Evolutionary conservation across 2,113 vertebrate species (phyloP).

Genomic region (Chlorodrepanis virens): DNA sequence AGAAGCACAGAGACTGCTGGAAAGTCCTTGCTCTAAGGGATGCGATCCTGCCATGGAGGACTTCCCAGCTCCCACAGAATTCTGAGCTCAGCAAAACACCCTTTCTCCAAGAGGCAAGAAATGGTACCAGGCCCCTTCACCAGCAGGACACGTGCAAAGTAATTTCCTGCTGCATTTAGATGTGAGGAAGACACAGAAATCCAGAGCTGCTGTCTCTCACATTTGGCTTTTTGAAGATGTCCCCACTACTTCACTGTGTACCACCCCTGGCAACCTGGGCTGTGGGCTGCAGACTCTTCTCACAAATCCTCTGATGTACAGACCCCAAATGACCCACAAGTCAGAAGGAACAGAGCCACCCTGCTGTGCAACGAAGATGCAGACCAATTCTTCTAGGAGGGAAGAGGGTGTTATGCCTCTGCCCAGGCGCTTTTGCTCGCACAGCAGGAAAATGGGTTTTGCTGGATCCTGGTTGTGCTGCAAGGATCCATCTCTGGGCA

Average conservation of each 20-base stretch:
- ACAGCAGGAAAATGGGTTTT: background rate
- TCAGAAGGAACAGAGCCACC: background rate
- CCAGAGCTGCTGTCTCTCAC: background rate
- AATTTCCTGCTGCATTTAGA: background rate
- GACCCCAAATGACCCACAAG: background rate
- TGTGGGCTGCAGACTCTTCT: background rate
- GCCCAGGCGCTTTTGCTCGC: fast-evolving
- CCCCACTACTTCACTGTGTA: background rate
- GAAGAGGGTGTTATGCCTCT: background rate
- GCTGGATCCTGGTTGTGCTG: fast-evolving
- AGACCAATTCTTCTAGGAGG: background rate
- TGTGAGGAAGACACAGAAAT: background rate
- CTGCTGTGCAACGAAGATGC: fast-evolving
- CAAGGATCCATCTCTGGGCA: background rate
- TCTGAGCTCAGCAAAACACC: background rate
- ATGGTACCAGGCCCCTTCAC: background rate
- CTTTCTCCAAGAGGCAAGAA: background rate
- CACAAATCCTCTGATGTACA: background rate
- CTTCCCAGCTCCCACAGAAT: background rate
- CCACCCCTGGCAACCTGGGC: fast-evolving
- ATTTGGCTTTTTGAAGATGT: background rate
- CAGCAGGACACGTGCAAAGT: fast-evolving
- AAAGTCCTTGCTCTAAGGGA: background rate
- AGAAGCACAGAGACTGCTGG: background rate
- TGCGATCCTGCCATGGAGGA: background rate